Evolutionary conservation across 2,888 invertebrate species (phyloP), one percentile per base, ranked within the genome.

Genomic region (Oligia fasciuncula): DNA sequence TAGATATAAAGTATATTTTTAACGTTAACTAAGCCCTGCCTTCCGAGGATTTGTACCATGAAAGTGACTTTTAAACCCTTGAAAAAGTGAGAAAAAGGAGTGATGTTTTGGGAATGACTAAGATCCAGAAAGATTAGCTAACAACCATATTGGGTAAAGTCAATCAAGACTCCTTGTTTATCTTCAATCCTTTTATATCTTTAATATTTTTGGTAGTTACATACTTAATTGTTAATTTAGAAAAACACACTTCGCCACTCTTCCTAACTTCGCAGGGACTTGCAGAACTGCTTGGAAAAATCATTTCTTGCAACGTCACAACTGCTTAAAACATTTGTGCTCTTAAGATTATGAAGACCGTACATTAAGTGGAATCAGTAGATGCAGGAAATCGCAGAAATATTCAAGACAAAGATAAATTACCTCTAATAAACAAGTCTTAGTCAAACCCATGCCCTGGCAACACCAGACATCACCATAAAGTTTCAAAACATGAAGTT

Each of bases 21-120:
- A 92, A 90, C 93, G 91, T 86, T 91, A 91, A 91, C 95, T 96
- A 96, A 95, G 96, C 95, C 96, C 96, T 95, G 96, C 93, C 92
- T 89, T 94, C 95, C 92, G 95, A 96, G 96, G 96, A 96, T 96
- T 96, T 96, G 88, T 89, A 91, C 86, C 88, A 88, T 85, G 88
- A 90, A 85, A 85, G 87, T 89, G 87, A 86, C 73, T 35, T 81
- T 86, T 79, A 80, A 81, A 87, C 82, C 85, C 83, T 86, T 79
- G 85, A 88, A 91, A 87, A 85, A 79, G 81, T 87, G 69, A 84
- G 74, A 81, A 85, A 85, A 87, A 83, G 75, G 67, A 69, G 85
- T 84, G 85, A 89, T 85, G 79, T 63, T 0, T 67, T 86, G 76
- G 88, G 79, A 80, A 81, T 88, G 90, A 90, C 88, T 89, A 88